A percentile compares a stretch with the other conserved stretches of the same genome.
These are phyloP conservation scores for Glyphotaelius pellucidus DNA, from an alignment of 2,888 invertebrate species.

Conservation along the genomic window DNA sequence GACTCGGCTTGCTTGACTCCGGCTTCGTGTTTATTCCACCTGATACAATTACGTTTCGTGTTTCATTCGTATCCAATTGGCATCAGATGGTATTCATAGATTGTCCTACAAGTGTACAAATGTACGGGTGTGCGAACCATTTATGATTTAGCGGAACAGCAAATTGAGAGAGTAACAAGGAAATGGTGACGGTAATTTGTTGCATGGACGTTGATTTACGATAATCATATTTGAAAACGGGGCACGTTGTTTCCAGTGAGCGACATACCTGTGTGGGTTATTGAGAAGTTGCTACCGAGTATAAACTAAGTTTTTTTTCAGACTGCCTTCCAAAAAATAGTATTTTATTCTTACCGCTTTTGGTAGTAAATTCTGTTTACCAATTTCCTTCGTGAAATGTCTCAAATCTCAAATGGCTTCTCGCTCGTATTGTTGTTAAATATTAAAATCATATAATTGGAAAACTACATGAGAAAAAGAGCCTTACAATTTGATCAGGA, in stretches of 20 bases:
- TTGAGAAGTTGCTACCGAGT: not conserved
- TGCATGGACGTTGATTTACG: not conserved
- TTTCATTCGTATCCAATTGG: constrained; percentile 14
- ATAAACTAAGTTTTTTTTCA: not conserved
- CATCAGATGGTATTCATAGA: constrained; percentile 14
- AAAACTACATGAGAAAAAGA: too few species aligned
- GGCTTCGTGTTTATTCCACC: constrained; percentile 7
- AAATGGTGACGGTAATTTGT: constrained; percentile 22
- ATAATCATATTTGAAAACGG: constrained; percentile 10
- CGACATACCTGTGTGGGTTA: not conserved
- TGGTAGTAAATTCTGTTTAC: not conserved
- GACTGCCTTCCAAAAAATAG: not conserved
- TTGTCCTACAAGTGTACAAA: not conserved
- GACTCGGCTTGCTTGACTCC: not conserved
- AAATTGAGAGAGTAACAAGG: constrained; percentile 18
- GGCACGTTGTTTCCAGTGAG: not conserved
- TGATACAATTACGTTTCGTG: constrained; percentile 25
- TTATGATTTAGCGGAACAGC: not conserved
- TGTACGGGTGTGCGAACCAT: not conserved
- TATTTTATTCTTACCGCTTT: not conserved
- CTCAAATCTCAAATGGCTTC: not conserved
- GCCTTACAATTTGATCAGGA: too few species aligned
- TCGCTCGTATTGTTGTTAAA: not conserved
- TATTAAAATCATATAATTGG: not conserved
- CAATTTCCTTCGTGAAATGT: not conserved